Evolutionary conservation across 2,888 invertebrate genomes (phyloP).

Genomic region (Ennomos erosarius): DNA sequence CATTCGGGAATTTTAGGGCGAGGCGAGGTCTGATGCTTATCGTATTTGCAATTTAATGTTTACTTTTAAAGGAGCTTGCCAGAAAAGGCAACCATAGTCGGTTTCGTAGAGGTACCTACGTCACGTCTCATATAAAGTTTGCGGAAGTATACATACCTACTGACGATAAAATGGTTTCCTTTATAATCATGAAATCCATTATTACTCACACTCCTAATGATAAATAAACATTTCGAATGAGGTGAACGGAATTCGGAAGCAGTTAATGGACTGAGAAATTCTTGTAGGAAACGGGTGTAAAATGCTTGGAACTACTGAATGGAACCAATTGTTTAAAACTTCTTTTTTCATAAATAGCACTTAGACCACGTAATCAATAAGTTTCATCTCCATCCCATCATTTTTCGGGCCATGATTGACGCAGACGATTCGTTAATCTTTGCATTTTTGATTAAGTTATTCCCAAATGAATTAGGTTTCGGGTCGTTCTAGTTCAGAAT

Average conservation of each 20-base stretch:
- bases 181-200: slow-evolving; percentile 26
- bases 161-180: slow-evolving; percentile 26
- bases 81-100: slow-evolving; percentile 24
- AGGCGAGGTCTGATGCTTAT: slow-evolving; percentile 21
- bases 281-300: slow-evolving; percentile 15
- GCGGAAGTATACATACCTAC: slow-evolving; percentile 31
- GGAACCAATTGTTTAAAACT: slow-evolving; percentile 11
- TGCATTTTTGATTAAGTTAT: slow-evolving; percentile 7
- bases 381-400: neutral
- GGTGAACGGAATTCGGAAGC: slow-evolving; percentile 33
- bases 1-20: slow-evolving; percentile 21
- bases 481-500: neutral
- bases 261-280: slow-evolving; percentile 35
- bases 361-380: too few relatives aligned
- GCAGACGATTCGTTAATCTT: slow-evolving; percentile 2
- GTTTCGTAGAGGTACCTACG: slow-evolving; percentile 2
- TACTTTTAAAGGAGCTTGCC: slow-evolving; percentile 25
- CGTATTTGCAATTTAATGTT: slow-evolving; percentile 30
- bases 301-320: slow-evolving; percentile 11
- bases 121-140: slow-evolving; percentile 30
- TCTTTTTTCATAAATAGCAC: neutral
- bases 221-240: slow-evolving; percentile 24
- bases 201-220: slow-evolving; percentile 26
- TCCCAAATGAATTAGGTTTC: neutral
- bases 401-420: slow-evolving; percentile 4